Base-by-base conservation (phyloP, 1,140 invertebrate species). In the Charaxes varanes region DNA sequence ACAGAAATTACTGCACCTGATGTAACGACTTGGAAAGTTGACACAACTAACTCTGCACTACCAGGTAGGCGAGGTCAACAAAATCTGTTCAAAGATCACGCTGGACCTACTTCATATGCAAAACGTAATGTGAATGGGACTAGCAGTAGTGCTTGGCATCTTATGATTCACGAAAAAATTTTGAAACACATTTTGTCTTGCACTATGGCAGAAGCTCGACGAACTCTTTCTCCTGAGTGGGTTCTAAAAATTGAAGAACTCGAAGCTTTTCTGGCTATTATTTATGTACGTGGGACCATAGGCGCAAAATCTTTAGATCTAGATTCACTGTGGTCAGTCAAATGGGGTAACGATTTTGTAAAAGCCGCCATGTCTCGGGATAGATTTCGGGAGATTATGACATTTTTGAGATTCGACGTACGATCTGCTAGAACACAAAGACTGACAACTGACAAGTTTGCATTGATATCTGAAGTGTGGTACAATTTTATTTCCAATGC, bases 361-460 rank as follows among this genome's bases (percentile, higher is more conserved):
- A 34, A 37, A 35, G 36, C 50, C 34, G 69, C 54, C 27, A 74
- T 66, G 50, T 41, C 23, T 30, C 50, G 61, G 48, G 40, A 62
- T 42, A 37, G 44, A 4, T 72, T 63, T 38, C 37, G 15, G n/a
- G 60, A 74, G 43, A 74, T 79, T 40, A 48, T 70, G 51, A 32
- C 33, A 26, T 65, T 56, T 52, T 36, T 74, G 14, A 37, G 63
- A 11, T 73, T 74, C 61, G 62, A 78, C 41, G 51, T 33, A 52
- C 53, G 54, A 59, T 43, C 45, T 11, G 51, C 19, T 37, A 40
- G 58, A 36, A 48, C 41, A 18, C 48, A 53, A 48, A 51, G 62
- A 23, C 51, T 73, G 27, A 17, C 49, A 48, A 60, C 15, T 8
- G 55, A 76, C 53, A 62, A 76, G 55, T 72, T 77, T 56, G 61